These are phyloP conservation scores for Imbricaverruca yamaguchii DNA, from an alignment of 2,888 invertebrate species.

Conservation along the genomic window DNA sequence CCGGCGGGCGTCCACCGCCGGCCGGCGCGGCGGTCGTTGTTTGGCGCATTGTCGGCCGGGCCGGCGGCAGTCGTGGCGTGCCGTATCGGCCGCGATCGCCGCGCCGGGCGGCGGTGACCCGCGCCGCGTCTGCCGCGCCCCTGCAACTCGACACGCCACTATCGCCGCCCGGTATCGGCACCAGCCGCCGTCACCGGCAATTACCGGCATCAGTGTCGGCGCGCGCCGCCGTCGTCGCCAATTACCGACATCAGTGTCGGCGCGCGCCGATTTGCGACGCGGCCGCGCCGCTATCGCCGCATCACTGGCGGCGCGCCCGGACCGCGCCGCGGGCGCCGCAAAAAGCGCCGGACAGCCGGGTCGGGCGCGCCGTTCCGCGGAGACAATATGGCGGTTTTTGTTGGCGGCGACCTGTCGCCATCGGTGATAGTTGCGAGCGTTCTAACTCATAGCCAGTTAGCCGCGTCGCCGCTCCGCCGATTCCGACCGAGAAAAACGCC, in stretches of 20 bases:
- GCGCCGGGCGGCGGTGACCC: background rate
- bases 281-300: background rate
- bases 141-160: background rate
- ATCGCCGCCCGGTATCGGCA: background rate
- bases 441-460: slow-evolving; percentile 18
- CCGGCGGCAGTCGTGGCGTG: too few relatives aligned
- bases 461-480: background rate
- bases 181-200: too few relatives aligned
- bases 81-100: background rate
- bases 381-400: slow-evolving; percentile 18
- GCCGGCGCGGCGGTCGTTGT: background rate
- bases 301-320: background rate
- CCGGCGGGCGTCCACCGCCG: too few relatives aligned
- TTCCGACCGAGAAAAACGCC: background rate
- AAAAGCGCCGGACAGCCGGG: background rate
- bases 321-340: background rate
- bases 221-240: background rate
- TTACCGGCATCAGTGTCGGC: background rate
- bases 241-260: slow-evolving; percentile 7
- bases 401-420: background rate
- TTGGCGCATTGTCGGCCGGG: background rate
- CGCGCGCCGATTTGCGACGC: slow-evolving; percentile 1
- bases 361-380: background rate
- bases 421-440: background rate
- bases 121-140: too few relatives aligned